Conservation (phyloP, 2,113 vertebrate species). For the Desmodus rotundus region DNA sequence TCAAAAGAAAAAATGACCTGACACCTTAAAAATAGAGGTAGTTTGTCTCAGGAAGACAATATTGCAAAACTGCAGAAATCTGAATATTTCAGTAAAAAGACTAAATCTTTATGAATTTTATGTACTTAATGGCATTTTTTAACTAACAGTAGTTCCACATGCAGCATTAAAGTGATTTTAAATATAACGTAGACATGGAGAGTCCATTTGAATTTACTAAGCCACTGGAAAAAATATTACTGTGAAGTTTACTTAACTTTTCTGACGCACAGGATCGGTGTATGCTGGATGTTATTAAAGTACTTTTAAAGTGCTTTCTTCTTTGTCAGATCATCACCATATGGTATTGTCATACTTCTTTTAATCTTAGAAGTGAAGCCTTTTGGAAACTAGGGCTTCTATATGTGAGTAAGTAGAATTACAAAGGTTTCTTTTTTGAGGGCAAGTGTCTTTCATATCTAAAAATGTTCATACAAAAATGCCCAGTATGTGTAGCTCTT, state of each 20-base stretch:
- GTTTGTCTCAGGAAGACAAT: background rate
- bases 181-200: background rate
- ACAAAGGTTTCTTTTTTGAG: conserved; percentile 13
- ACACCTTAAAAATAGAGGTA: background rate
- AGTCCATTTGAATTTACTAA: conserved; percentile 40
- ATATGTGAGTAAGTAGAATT: conserved; percentile 26
- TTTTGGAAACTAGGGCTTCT: conserved; percentile 31
- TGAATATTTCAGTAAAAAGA: background rate
- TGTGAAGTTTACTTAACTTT: conserved; percentile 6
- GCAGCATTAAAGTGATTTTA: conserved; percentile 29
- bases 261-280: background rate
- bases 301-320: conserved; percentile 23
- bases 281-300: conserved; percentile 24
- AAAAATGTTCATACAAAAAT: conserved; percentile 51
- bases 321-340: conserved; percentile 22
- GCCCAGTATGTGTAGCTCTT: background rate
- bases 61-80: conserved; percentile 19
- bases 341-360: conserved; percentile 8
- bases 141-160: background rate
- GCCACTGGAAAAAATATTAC: background rate
- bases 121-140: conserved; percentile 19
- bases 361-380: conserved; percentile 56
- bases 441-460: conserved; percentile 10
- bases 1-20: background rate
- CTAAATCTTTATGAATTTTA: conserved; percentile 28